Evolutionary conservation across 2,797 vertebrate genomes (phyloP), one percentile per base, ranked within the genome.

Genomic region (Melanogrammus aeglefinus): DNA sequence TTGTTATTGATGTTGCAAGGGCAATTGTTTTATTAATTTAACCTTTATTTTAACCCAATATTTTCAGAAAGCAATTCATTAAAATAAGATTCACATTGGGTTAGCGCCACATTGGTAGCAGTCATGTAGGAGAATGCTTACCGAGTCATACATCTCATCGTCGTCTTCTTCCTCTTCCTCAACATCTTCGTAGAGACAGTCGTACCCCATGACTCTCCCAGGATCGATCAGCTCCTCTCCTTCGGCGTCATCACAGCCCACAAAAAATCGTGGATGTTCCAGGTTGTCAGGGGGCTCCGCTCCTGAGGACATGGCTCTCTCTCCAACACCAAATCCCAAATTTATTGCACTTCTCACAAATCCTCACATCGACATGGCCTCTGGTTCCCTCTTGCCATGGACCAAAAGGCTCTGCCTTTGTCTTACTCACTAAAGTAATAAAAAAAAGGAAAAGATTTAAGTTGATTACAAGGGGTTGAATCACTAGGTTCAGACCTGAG

Each of bases 91-190:
- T 13, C 31, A 14, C 27, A 31, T 71, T 21, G 31, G 70, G 29
- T 6, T 31, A 33, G 29, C 27, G 27, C 63, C 4, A 63, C 51
- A 24, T n/a, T 21, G 51, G 51, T 9, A 66, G 51, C 3, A 27
- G 8, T 66, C n/a, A 29, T 24, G 9, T 13, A 13, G 36, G 21
- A 38, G 72, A 73, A 10, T 39, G 94, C 95, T 81, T 93, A 97
- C 96, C 84, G 95, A 96, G 73, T 97, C 96, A 85, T 96, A 96
- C 76, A 96, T 94, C 81, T 96, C 96, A 1, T 96, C 95, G 76
- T 91, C 91, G 41, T 90, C 90, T 1, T 75, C 90, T 39, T 93
- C 91, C 0, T 94, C 90, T 1, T 75, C 90, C 44, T 93, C 91
- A 0, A 94, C 94, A 72, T 92, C 82, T 76, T 95, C 95, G 66